These are phyloP conservation scores for Hartigia nigra DNA, from an alignment of 2,888 invertebrate genomes.

Conservation along the genomic window DNA sequence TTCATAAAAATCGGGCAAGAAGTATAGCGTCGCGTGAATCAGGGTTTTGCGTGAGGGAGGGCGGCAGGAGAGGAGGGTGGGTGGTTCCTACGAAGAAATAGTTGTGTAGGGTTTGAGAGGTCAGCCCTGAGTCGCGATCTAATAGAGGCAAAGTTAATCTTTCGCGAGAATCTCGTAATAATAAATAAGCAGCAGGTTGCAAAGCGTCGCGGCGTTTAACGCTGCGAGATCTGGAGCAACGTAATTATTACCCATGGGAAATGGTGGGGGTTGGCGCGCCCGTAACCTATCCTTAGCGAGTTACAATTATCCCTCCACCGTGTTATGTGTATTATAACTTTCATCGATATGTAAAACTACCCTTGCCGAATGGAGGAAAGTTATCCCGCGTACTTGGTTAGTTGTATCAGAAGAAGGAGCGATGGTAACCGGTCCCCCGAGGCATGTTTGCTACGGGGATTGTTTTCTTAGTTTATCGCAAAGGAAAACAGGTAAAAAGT, in stretches of 20 bases:
- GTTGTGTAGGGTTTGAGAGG: neutral
- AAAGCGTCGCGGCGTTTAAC: neutral
- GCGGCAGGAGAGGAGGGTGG: accelerated
- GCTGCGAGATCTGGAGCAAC: neutral
- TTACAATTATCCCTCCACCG: neutral
- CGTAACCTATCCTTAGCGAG: neutral
- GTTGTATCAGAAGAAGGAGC: neutral
- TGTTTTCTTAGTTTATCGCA: neutral
- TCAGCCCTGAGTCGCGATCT: neutral
- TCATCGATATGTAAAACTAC: neutral
- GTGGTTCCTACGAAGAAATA: neutral
- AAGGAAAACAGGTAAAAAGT: neutral
- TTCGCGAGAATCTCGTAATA: neutral
- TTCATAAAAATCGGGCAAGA: constrained; percentile 37
- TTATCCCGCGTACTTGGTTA: neutral
- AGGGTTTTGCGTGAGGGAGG: neutral
- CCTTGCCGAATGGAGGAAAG: neutral
- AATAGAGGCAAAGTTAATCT: neutral
- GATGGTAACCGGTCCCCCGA: neutral
- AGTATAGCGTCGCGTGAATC: constrained; percentile 31
- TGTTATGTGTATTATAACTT: neutral
- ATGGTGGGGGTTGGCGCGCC: neutral
- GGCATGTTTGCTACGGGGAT: neutral
- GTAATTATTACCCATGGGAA: neutral
- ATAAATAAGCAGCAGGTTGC: neutral